These are phyloP conservation scores for Tapirus indicus DNA, from an alignment of 2,797 vertebrate species.

Conservation along the genomic window DNA sequence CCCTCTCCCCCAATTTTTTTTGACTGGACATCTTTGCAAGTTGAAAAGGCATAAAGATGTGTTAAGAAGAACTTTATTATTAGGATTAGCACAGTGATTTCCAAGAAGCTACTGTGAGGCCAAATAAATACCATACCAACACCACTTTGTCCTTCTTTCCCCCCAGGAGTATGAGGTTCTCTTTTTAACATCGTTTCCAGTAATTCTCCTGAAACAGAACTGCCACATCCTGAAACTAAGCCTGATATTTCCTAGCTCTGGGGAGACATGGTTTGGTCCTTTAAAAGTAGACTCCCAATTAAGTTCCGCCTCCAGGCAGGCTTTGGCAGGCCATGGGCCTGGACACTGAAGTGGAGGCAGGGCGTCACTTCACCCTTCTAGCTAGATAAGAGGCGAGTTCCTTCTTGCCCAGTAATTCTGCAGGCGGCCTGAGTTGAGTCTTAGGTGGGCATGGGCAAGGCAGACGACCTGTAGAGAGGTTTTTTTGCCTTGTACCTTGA, in stretches of 20 bases:
- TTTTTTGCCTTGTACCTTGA: background rate
- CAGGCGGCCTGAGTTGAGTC: background rate
- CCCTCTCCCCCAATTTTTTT: background rate
- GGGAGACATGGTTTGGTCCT: background rate
- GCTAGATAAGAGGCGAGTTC: background rate
- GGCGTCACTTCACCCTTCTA: background rate
- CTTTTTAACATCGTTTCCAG: background rate
- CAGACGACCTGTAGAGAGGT: background rate
- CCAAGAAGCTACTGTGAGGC: background rate
- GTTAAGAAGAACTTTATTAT: constrained; percentile 9
- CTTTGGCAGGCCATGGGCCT: background rate
- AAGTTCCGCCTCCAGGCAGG: background rate
- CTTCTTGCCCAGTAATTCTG: constrained; percentile 3
- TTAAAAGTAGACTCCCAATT: background rate
- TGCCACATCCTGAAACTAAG: constrained; percentile 20
- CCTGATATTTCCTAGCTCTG: constrained; percentile 2
- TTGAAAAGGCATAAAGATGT: constrained; percentile 2
- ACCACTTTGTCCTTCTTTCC: background rate
- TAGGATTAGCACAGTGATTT: constrained; percentile 18
- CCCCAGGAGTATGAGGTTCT: background rate
- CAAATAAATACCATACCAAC: background rate
- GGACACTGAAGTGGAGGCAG: background rate
- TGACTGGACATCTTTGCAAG: background rate
- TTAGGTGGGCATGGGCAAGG: background rate
- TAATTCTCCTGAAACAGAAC: constrained; percentile 47